Conservation (phyloP, 1,140 invertebrate genomes). For the Drosophila repletoides region DNA sequence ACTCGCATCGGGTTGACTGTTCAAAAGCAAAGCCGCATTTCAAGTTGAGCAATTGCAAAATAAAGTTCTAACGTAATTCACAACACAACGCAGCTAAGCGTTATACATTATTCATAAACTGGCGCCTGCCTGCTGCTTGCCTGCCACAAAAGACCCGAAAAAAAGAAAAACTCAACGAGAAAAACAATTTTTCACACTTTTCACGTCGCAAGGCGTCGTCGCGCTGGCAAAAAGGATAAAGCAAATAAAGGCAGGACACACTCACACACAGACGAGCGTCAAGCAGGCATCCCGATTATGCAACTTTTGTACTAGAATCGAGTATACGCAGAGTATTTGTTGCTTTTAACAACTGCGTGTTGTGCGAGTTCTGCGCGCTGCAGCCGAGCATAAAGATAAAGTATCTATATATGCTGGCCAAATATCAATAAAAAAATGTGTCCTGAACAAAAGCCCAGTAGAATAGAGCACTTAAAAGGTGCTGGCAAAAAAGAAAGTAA, state of each 20-base stretch:
- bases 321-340: conserved; percentile 1
- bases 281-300: conserved; percentile 42
- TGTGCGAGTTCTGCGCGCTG: conserved; percentile 10
- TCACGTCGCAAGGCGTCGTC: conserved; percentile 36
- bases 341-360: conserved; percentile 1
- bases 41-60: conserved; percentile 52
- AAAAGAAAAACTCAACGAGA: conserved; percentile 16
- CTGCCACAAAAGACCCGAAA: conserved; percentile 3
- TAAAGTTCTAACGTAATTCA: conserved; percentile 51
- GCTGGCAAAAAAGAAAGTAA: too few relatives aligned
- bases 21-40: conserved; percentile 1
- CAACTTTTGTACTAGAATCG: conserved; percentile 22
- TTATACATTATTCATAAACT: conserved; percentile 62
- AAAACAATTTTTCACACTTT: conserved; percentile 64
- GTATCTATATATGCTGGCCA: conserved; percentile 34
- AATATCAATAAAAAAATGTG: conserved; percentile 34
- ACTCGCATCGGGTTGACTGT: too few relatives aligned
- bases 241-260: conserved; percentile 41
- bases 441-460: too few relatives aligned
- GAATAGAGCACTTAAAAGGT: too few relatives aligned
- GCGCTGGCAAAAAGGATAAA: conserved; percentile 30
- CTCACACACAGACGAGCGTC: too few relatives aligned
- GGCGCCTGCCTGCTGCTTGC: conserved; percentile 3
- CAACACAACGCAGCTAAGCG: conserved; percentile 48
- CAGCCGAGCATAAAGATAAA: conserved; percentile 46